Percentiles rank a stretch among this genome's conserved stretches.
Conservation (phyloP, 2,797 vertebrate species). For the Chanos chanos region DNA sequence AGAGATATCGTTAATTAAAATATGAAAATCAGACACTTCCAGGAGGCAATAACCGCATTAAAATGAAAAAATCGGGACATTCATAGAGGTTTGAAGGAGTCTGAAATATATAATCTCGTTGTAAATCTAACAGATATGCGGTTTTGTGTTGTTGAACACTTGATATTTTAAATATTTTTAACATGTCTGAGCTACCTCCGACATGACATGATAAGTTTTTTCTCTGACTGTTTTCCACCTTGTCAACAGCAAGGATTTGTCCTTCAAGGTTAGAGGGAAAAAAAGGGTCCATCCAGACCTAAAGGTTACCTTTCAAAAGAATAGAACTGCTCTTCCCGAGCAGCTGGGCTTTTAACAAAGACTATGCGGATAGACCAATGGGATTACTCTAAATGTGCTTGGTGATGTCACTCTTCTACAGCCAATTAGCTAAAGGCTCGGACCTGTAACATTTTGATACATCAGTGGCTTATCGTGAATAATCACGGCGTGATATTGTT, state of each 20-base stretch:
- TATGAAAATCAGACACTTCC: not conserved
- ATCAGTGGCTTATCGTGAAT: slow-evolving; percentile 3
- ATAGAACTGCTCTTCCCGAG: not conserved
- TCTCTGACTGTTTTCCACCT: not conserved
- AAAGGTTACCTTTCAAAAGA: slow-evolving; percentile 17
- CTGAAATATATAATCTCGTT: too few species aligned
- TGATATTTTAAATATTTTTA: not conserved
- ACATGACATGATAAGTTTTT: not conserved
- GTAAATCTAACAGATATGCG: too few species aligned
- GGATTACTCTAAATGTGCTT: slow-evolving; percentile 16
- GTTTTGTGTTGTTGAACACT: too few species aligned
- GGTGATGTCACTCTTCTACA: slow-evolving; percentile 24
- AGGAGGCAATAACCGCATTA: not conserved
- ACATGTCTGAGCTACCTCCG: slow-evolving; percentile 1
- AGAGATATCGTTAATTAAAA: not conserved
- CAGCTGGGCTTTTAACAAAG: slow-evolving; percentile 13
- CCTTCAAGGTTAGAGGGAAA: slow-evolving; percentile 16
- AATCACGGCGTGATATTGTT: too few species aligned
- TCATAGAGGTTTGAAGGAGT: too few species aligned
- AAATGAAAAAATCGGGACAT: too few species aligned
- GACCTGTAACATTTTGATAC: slow-evolving; percentile 10
- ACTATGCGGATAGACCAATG: not conserved
- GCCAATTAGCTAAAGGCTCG: slow-evolving; percentile 30
- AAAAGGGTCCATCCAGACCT: not conserved
- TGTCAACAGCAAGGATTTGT: slow-evolving; percentile 13